Evolutionary conservation across 1,140 invertebrate species (phyloP).

Genomic region (Sinonovacula constricta): DNA sequence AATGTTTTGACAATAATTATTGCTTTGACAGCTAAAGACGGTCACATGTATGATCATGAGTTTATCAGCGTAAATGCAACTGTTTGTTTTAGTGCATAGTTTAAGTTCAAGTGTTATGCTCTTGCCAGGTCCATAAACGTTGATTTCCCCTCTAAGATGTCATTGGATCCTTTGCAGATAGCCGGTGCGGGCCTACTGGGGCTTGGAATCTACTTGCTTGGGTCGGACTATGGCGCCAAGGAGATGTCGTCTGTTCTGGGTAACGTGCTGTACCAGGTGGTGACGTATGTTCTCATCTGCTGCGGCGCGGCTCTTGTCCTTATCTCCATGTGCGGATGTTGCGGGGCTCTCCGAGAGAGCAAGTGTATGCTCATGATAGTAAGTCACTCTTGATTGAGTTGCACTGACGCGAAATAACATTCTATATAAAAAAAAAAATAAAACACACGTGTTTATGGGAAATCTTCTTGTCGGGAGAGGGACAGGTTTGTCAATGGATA

Average conservation of each 20-base stretch:
- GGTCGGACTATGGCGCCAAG: conserved; percentile 71
- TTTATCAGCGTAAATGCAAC: too few species aligned
- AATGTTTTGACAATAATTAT: too few species aligned
- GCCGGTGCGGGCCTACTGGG: conserved; percentile 85
- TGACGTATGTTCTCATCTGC: conserved; percentile 62
- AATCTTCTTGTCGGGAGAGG: too few species aligned
- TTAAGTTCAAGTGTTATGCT: background rate
- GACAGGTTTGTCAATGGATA: too few species aligned
- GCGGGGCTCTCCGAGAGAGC: conserved; percentile 66
- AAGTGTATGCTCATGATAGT: conserved; percentile 65
- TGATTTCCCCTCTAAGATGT: background rate
- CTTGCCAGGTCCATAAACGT: background rate
- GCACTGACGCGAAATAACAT: too few species aligned
- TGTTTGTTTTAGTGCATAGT: too few species aligned
- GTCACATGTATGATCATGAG: too few species aligned
- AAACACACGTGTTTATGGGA: too few species aligned
- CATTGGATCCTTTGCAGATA: conserved; percentile 81
- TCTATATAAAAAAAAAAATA: too few species aligned
- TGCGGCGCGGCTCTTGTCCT: conserved; percentile 60
- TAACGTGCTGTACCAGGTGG: conserved; percentile 58
- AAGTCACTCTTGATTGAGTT: conserved; percentile 55
- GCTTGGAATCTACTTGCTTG: conserved; percentile 87
- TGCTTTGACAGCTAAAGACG: too few species aligned
- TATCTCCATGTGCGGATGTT: conserved; percentile 69
- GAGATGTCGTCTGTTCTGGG: conserved; percentile 55